Evolutionary conservation across 2,797 vertebrate genomes (phyloP), one percentile per base, ranked within the genome.

Genomic region (Acestrorhynchus altus): DNA sequence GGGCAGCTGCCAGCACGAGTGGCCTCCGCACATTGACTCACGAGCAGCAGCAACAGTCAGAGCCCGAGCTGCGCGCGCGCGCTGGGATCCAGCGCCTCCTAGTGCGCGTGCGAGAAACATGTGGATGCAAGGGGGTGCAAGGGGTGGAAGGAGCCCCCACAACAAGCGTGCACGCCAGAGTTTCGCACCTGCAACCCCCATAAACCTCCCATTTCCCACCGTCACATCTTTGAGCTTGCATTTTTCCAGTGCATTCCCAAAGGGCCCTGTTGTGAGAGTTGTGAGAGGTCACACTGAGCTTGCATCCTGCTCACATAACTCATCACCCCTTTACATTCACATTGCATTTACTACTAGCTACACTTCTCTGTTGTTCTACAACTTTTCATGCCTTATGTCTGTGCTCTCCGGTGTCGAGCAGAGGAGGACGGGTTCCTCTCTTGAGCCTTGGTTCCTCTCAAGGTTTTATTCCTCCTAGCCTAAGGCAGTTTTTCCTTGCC

Each of bases 11-110:
- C 65, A 70, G 78, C 52, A 22, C 46, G 83, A 83, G 81, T 57
- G 80, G 79, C 80, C 84, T 85, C 86, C 84, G 85, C 86, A 74
- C 82, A 81, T 81, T 86, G 85, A 87, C 84, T 88, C 85, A 81
- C 85, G 82, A 76, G 84, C 78, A 76, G 84, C 81, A 73, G 81
- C 31, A 35, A 16, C 79, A 79, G 72, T 80, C 69, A 70, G 72
- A 63, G 71, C 79, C 65, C 47, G 80, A 79, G 69, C 68, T 61
- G 74, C 46, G n/a, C n/a, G n/a, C 42, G 82, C 86, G 82, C 80
- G 69, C 76, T 83, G 83, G 81, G 72, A 86, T 81, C 72, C 81
- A 83, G 83, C 86, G 86, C 85, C 86, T 84, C 85, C 86, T 86
- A 86, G 85, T 74, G 86, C 78, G 81, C 44, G 49, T 52, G 44